Percentiles rank a stretch among this genome's conserved stretches.
phyloP scores from a whole-genome alignment of 1,140 invertebrate species.

The Asbolus verrucosus region DNA sequence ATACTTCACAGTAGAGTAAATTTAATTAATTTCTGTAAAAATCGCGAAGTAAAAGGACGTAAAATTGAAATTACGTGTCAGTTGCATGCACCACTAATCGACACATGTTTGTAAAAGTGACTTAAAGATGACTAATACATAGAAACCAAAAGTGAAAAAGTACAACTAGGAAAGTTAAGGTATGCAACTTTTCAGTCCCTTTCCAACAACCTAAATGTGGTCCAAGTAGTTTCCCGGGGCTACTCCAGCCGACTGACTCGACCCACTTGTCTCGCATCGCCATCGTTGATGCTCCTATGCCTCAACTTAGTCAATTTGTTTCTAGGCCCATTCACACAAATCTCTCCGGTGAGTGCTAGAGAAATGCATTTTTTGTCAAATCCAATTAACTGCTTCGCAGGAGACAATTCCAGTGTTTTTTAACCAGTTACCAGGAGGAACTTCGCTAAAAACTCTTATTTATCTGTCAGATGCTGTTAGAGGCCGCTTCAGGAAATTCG shows the following conservation, averaged over 20 bases:
- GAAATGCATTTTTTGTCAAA: background rate
- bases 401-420: conserved; percentile 61
- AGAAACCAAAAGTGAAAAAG: no score
- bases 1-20: no score
- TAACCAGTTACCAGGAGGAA: conserved; percentile 61
- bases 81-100: no score
- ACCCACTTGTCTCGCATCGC: conserved; percentile 56
- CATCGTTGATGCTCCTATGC: conserved; percentile 56
- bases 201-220: conserved; percentile 53
- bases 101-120: no score
- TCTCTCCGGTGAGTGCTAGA: conserved; percentile 55
- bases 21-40: no score
- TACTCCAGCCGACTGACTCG: conserved; percentile 51
- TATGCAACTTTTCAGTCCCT: conserved; percentile 51
- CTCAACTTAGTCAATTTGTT: conserved; percentile 56
- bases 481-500: conserved; percentile 58
- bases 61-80: no score
- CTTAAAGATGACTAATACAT: no score
- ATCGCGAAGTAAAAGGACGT: no score
- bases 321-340: conserved; percentile 58
- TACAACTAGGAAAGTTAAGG: background rate
- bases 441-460: conserved; percentile 58
- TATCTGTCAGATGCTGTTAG: conserved; percentile 56
- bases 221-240: conserved; percentile 55
- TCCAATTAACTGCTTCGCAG: conserved; percentile 49